Evolutionary conservation across 2,888 invertebrate species (phyloP).

Genomic region (Hedychridium roseum): DNA sequence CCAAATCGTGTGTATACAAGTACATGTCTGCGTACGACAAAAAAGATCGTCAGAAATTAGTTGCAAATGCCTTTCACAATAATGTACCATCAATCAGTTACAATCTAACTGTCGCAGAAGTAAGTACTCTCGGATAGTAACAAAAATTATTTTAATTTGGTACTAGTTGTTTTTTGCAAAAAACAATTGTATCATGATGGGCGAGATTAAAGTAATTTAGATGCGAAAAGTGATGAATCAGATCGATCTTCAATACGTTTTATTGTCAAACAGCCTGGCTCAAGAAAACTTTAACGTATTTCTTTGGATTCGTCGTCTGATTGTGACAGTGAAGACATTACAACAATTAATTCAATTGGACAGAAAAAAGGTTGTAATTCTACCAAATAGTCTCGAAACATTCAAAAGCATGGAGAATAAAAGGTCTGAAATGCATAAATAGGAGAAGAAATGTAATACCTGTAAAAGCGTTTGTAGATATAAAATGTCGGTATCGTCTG

Average conservation of each 20-base stretch:
- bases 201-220: constrained; percentile 9
- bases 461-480: constrained; percentile 34
- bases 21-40: too few relatives aligned
- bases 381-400: constrained; percentile 28
- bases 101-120: too few relatives aligned
- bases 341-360: constrained; percentile 7
- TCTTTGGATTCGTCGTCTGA: constrained; percentile 9
- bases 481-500: constrained; percentile 25
- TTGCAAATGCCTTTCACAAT: too few relatives aligned
- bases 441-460: constrained; percentile 29
- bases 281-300: constrained; percentile 12
- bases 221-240: constrained; percentile 3
- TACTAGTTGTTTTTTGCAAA: too few relatives aligned
- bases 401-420: constrained; percentile 31
- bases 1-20: too few relatives aligned
- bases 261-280: constrained; percentile 6
- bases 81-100: too few relatives aligned
- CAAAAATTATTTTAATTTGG: too few relatives aligned
- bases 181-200: constrained; percentile 4
- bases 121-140: too few relatives aligned
- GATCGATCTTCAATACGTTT: constrained; percentile 12
- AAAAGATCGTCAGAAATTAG: too few relatives aligned
- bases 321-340: constrained; percentile 1
- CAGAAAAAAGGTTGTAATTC: constrained; percentile 12
- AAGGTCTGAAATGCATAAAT: constrained; percentile 32